Evolutionary conservation across 2,797 vertebrate genomes (phyloP).

Genomic region (Sorex maritimensis): DNA sequence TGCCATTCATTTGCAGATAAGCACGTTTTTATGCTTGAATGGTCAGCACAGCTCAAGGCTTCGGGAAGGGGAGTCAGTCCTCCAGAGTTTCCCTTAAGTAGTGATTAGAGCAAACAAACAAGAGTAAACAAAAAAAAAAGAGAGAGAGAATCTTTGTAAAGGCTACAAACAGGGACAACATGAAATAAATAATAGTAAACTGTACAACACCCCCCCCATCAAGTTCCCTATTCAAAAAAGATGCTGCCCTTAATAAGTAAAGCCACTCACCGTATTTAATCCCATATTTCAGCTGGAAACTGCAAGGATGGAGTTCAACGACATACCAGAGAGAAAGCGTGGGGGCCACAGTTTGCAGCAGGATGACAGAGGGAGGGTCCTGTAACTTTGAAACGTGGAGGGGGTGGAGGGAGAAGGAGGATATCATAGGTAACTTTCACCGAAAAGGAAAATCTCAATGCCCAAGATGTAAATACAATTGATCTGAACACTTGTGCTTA

Average conservation of each 20-base stretch:
- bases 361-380: background rate
- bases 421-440: background rate
- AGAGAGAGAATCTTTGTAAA: conserved; percentile 72
- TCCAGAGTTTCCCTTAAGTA: conserved; percentile 87
- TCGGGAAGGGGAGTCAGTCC: conserved; percentile 87
- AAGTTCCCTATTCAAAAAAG: conserved; percentile 47
- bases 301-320: conserved; percentile 9
- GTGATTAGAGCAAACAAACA: conserved; percentile 93
- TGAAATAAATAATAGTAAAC: conserved; percentile 86
- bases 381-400: background rate
- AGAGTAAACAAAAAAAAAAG: conserved; percentile 91
- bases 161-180: conserved; percentile 84
- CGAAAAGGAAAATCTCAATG: background rate
- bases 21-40: conserved; percentile 98
- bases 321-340: conserved; percentile 6
- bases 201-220: background rate
- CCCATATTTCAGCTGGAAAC: conserved; percentile 69
- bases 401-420: too few relatives aligned
- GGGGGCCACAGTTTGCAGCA: background rate
- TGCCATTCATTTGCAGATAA: conserved; percentile 99
- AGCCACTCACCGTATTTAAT: conserved; percentile 80
- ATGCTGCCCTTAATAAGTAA: conserved; percentile 58
- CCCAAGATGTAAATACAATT: conserved; percentile 28
- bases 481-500: background rate
- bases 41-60: conserved; percentile 93